These are phyloP conservation scores for Sitodiplosis mosellana DNA, from an alignment of 1,140 invertebrate species.

Conservation along the genomic window DNA sequence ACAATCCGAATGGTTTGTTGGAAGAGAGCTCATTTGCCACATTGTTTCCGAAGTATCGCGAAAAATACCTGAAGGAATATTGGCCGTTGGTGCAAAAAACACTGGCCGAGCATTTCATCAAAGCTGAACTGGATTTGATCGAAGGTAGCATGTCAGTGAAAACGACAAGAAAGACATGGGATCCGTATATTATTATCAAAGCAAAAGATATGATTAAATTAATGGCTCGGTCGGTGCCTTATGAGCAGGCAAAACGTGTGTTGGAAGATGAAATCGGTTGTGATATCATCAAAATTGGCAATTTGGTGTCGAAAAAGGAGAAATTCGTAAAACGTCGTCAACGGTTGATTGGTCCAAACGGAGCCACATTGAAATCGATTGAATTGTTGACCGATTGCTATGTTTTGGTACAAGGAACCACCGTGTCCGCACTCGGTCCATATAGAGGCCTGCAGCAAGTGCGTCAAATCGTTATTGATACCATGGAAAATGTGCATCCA, in stretches of 20 bases:
- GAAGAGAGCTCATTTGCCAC: constrained; percentile 54
- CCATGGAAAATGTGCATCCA: constrained; percentile 99
- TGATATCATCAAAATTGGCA: constrained; percentile 96
- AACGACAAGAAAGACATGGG: constrained; percentile 96
- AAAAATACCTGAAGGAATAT: constrained; percentile 89
- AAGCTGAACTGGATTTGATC: constrained; percentile 82
- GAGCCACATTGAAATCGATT: constrained; percentile 92
- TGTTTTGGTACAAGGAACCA: constrained; percentile 92
- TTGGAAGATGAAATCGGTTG: constrained; percentile 79
- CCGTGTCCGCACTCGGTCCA: constrained; percentile 90
- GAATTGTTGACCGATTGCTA: constrained; percentile 97
- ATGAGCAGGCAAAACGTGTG: constrained; percentile 77
- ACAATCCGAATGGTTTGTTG: constrained; percentile 71
- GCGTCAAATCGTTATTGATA: constrained; percentile 82
- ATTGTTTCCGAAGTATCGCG: constrained; percentile 64
- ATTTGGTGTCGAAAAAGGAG: constrained; percentile 77
- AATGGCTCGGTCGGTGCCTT: constrained; percentile 87
- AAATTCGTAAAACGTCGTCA: constrained; percentile 93
- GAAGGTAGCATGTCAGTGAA: constrained; percentile 90
- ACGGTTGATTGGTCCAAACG: constrained; percentile 88
- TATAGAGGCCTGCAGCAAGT: constrained; percentile 89
- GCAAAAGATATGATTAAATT: constrained; percentile 92
- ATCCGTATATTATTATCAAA: constrained; percentile 95
- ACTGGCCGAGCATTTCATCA: constrained; percentile 56
- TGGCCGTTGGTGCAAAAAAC: constrained; percentile 89